Conservation (phyloP, 2,797 vertebrate species). For the Poliocrania exsul region DNA sequence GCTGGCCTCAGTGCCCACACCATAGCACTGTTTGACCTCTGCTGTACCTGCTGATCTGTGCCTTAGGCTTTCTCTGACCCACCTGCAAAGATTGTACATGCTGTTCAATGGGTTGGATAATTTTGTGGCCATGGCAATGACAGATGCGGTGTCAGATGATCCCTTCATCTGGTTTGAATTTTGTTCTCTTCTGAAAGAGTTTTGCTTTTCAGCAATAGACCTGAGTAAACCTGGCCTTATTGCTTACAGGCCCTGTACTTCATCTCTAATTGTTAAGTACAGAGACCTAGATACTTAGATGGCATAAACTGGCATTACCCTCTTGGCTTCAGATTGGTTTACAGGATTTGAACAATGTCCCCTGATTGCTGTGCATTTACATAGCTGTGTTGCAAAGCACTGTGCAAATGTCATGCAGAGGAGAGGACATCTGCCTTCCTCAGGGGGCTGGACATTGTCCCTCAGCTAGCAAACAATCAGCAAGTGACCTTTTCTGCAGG, state of each 20-base stretch:
- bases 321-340: not conserved
- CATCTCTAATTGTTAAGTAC: not conserved
- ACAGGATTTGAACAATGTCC: not conserved
- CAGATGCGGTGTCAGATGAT: not conserved
- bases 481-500: conserved; percentile 29
- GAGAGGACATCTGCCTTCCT: not conserved
- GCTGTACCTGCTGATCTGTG: not conserved
- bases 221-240: not conserved
- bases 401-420: not conserved
- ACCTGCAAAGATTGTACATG: not conserved
- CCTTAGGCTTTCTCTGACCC: conserved; percentile 30
- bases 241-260: not conserved
- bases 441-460: not conserved
- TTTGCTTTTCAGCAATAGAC: not conserved
- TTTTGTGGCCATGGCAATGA: not conserved
- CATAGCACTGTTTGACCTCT: not conserved
- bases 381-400: conserved; percentile 9
- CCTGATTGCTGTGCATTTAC: conserved; percentile 6
- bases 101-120: not conserved
- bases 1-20: not conserved
- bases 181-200: not conserved
- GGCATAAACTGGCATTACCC: not conserved
- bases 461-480: not conserved
- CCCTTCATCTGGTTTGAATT: not conserved
- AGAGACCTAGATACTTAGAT: not conserved